Evolutionary conservation across 1,140 invertebrate genomes (phyloP), one percentile per base, ranked within the genome.

Genomic region (Stegodyphus mimosarum): DNA sequence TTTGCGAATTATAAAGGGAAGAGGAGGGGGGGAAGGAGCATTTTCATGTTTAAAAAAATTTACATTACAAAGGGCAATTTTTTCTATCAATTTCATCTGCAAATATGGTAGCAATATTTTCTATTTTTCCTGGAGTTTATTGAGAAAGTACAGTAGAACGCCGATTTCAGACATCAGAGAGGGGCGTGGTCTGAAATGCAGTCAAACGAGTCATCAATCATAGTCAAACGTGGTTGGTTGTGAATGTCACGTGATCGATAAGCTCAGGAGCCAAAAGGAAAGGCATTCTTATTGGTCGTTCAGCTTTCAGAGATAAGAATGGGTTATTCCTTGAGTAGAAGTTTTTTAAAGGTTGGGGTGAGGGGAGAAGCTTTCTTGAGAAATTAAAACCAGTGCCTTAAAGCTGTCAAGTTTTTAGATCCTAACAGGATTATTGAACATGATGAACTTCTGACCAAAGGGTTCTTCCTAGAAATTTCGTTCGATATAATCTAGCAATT

Each of bases 221-320:
- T 18, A 52, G 51, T 69, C 72, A 60, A 75, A 74, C 73, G 73
- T 52, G 72, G 81, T 76, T 76, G 72, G 81, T 69, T 76, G 81
- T 64, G 10, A 64, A 55, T 75, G 17, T 84, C 81, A 84, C 81
- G 81, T 84, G 81, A 84, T 84, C 63, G n/a, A 84, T 69, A 75
- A 74, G 67, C 18, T 18, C 51, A 10, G 7, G n/a, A 79, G 7
- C 15, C 10, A 50, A 69, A 70, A 75, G 9, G 63, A 75, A 49
- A 49, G 74, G 6, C 6, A 11, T 63, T 64, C 55, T 76, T 76
- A 48, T 76, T 76, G 72, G 72, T 53, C 50, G 11, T 52, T 53
- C 18, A n/a, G 64, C 13, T 67, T n/a, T 52, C 7, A 66, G 48
- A 66, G 33, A 64, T 55, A 74, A 17, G 18, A 74, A 18, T 74